phyloP scores from a whole-genome alignment of 2,888 invertebrate genomes.

The Leucoptera coffeella region DNA sequence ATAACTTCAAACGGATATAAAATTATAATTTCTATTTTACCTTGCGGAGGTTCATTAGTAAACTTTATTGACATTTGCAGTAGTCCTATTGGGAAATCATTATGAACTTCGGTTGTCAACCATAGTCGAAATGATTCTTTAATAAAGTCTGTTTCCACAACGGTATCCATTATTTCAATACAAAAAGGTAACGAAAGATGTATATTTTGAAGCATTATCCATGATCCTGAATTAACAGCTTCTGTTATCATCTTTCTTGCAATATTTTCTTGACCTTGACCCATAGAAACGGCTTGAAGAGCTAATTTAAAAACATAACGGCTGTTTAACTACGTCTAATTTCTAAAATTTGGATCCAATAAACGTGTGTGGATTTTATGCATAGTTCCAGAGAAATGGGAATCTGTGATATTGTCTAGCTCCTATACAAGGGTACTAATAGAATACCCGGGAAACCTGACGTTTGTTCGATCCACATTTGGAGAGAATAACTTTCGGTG shows the following conservation, averaged over 20 bases:
- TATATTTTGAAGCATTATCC: conserved; percentile 93
- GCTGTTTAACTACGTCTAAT: no score
- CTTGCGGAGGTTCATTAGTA: conserved; percentile 96
- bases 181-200: conserved; percentile 94
- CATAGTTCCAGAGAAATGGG: no score
- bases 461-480: no score
- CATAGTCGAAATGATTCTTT: conserved; percentile 83
- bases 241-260: conserved; percentile 78
- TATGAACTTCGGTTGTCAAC: conserved; percentile 92
- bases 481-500: no score
- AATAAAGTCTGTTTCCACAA: conserved; percentile 78
- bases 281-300: conserved; percentile 95
- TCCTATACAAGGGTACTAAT: no score
- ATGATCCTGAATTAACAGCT: conserved; percentile 76
- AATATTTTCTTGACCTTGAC: conserved; percentile 89
- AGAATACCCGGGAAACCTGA: no score
- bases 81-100: conserved; percentile 85
- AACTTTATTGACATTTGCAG: conserved; percentile 93
- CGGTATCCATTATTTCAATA: conserved; percentile 83
- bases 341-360: no score
- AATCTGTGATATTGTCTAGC: no score
- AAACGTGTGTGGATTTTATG: no score
- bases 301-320: no score
- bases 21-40: no score
- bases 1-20: no score